phyloP scores from a whole-genome alignment of 2,888 invertebrate species.

The Andrena fulva region DNA sequence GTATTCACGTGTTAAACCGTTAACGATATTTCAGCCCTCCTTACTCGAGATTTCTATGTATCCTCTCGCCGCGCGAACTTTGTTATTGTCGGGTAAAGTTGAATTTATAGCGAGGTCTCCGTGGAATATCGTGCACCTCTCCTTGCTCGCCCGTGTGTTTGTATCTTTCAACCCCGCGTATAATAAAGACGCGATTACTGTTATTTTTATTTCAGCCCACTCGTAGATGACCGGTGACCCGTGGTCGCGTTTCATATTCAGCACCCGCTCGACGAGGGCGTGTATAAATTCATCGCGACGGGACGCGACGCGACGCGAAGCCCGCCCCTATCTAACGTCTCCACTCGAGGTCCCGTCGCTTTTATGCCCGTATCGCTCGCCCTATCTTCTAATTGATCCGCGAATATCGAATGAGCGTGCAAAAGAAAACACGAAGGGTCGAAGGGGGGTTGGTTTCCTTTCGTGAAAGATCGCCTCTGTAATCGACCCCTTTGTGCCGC shows the following conservation, averaged over 20 bases:
- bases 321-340: conserved; percentile 1
- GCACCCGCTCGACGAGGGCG: conserved; percentile 11
- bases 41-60: neutral
- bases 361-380: conserved; percentile 19
- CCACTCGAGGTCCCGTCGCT: neutral
- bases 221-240: neutral
- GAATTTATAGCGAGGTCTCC: conserved; percentile 17
- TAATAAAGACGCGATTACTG: conserved; percentile 18
- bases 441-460: neutral
- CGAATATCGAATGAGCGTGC: conserved; percentile 41
- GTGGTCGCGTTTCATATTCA: conserved; percentile 23
- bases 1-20: neutral
- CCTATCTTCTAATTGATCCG: conserved; percentile 47
- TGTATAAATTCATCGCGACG: conserved; percentile 23
- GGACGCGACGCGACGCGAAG: neutral
- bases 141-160: neutral
- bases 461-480: conserved; percentile 20
- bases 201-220: conserved; percentile 29
- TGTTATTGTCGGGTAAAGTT: conserved; percentile 14
- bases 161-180: neutral
- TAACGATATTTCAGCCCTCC: neutral
- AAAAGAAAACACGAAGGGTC: conserved; percentile 12
- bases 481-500: conserved; percentile 36
- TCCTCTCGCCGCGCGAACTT: neutral
- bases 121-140: neutral